Evolutionary conservation across 2,888 invertebrate genomes (phyloP), one percentile per base, ranked within the genome.

Genomic region (Pollenia angustigena): DNA sequence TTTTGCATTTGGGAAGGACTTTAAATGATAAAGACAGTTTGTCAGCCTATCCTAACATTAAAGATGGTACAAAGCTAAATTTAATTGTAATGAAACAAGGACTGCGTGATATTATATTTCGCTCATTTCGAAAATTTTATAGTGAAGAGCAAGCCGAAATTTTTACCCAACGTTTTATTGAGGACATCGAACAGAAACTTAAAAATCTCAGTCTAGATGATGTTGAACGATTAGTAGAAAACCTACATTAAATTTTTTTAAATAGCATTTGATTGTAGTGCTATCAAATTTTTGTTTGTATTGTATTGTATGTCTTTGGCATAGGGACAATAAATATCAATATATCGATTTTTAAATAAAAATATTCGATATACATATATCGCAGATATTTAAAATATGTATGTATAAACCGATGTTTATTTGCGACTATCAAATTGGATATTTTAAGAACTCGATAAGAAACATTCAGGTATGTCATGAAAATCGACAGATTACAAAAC

Each of bases 41-140:
- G 64, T 94, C 95, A 58, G 95, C 95, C 62, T 97, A 97, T 92
- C 95, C 96, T 7, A 94, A 95, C 88, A 96, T 97, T 50, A 96
- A 96, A 92, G 96, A 97, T 86, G 97, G 97, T 1, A 95, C 96
- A 16, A 97, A 96, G 92, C 91, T 97, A 62, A 96, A 96, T 91
- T 93, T 97, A 84, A 94, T 97, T 42, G 95, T 96, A 6, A 96
- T 96, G 87, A 87, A 96, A 89, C 95, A 95, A 76, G 93, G 95
- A 0, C 92, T 97, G 0, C 94, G 94, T 85, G 95, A 95, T 32
- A 96, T 89, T 94, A 95, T 92, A 9, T 89, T 90, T 58, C 90
- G 92, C 0, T 90, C 90, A 0, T 93, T 92, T 79, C 92, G 93
- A 4, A 95, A 94, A 90, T 95, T 95, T 90, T 95, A 95, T 90